Conservation (phyloP, 1,140 invertebrate species). For the Harpegnathos saltator region DNA sequence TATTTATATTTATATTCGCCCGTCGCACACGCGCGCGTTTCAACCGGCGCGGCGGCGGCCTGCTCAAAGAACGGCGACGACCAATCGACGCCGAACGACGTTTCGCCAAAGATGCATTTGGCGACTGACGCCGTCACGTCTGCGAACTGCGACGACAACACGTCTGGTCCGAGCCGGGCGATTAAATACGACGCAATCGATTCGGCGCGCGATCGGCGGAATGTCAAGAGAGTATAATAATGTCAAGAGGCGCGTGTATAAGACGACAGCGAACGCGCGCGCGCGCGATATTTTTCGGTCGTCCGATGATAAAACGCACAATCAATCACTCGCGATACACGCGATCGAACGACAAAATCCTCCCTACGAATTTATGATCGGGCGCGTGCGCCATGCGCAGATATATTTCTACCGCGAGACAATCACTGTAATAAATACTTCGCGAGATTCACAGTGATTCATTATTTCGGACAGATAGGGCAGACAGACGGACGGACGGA, state of each 20-base stretch:
- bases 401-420: slow-evolving; percentile 19
- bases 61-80: no score
- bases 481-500: not conserved
- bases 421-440: slow-evolving; percentile 16
- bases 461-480: slow-evolving; percentile 1
- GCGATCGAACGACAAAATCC: slow-evolving; percentile 6
- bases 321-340: slow-evolving; percentile 28
- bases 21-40: not conserved
- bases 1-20: slow-evolving; percentile 49
- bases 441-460: not conserved
- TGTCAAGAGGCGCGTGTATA: no score
- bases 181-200: no score
- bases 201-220: no score
- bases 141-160: no score
- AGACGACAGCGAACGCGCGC: no score
- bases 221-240: no score
- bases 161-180: no score
- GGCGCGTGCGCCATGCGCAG: not conserved
- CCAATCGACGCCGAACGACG: no score
- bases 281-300: no score
- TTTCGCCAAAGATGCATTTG: no score
- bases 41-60: not conserved
- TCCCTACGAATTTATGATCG: not conserved
- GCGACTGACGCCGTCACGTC: no score
- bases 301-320: slow-evolving; percentile 16